Conservation (phyloP, 2,888 invertebrate genomes). For the Carterocephalus palaemon region DNA sequence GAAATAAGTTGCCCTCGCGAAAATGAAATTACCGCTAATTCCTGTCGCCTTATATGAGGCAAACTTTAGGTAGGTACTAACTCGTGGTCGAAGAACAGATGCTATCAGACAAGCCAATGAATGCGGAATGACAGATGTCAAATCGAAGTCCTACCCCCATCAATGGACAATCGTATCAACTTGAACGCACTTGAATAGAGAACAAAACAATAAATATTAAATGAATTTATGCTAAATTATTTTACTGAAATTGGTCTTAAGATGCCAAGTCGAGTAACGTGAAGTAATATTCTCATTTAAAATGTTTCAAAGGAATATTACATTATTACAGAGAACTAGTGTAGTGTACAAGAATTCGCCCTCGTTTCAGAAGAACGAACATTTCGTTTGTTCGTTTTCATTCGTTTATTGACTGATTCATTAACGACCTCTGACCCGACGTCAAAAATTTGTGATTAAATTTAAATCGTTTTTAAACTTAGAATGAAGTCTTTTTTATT, state of each 20-base stretch:
- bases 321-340: conserved; percentile 3
- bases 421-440: too few species aligned
- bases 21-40: conserved; percentile 26
- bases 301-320: conserved; percentile 19
- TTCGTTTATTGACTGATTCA: too few species aligned
- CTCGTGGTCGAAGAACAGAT: too few species aligned
- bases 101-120: conserved; percentile 14
- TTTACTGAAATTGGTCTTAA: conserved; percentile 10
- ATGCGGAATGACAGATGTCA: conserved; percentile 23
- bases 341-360: conserved; percentile 7
- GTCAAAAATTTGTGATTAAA: too few species aligned
- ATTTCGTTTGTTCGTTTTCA: too few species aligned
- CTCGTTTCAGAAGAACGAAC: conserved; percentile 4
- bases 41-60: conserved; percentile 5
- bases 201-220: conserved; percentile 13
- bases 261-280: conserved; percentile 3
- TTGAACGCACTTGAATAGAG: conserved; percentile 6
- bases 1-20: conserved; percentile 47
- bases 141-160: conserved; percentile 12
- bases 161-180: conserved; percentile 17
- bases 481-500: too few species aligned
- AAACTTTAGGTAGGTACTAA: conserved; percentile 17
- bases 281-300: conserved; percentile 12
- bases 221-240: conserved; percentile 11
- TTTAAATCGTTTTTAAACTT: too few species aligned